These are phyloP conservation scores for Drosophila neoperkinsi DNA, from an alignment of 2,888 invertebrate genomes.

Conservation along the genomic window DNA sequence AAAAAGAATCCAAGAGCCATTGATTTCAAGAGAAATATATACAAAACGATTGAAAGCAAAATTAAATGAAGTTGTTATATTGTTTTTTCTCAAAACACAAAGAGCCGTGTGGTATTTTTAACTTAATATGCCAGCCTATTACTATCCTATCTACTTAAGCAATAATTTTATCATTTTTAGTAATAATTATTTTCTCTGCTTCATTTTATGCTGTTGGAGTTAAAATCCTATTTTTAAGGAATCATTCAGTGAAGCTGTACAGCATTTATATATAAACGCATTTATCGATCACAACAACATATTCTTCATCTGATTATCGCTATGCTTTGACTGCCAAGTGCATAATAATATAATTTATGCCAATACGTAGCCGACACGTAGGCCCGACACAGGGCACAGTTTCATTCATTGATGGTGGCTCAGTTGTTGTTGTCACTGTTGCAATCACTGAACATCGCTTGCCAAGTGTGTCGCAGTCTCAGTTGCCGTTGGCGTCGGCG, in stretches of 20 bases:
- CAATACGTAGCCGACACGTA: slow-evolving; percentile 75
- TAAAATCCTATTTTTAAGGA: not conserved
- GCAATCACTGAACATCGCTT: slow-evolving; percentile 78
- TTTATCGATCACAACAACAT: not conserved
- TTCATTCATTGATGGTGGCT: slow-evolving; percentile 70
- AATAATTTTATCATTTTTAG: not conserved
- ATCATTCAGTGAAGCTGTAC: not conserved
- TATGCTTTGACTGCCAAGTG: slow-evolving; percentile 33
- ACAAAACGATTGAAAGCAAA: too few relatives aligned
- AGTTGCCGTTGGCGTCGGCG: slow-evolving; percentile 12
- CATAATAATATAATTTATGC: slow-evolving; percentile 66
- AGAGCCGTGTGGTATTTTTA: rapidly evolving
- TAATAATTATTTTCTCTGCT: not conserved
- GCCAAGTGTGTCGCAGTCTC: slow-evolving; percentile 74
- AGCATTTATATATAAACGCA: not conserved
- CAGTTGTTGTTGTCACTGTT: slow-evolving; percentile 62
- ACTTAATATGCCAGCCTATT: not conserved
- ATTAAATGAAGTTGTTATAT: too few relatives aligned
- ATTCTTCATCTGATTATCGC: not conserved
- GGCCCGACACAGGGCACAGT: slow-evolving; percentile 62
- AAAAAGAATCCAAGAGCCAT: not conserved
- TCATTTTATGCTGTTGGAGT: not conserved
- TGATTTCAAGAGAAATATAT: too few relatives aligned
- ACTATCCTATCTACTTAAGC: not conserved
- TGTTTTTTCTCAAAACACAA: not conserved